A percentile compares a stretch with the other conserved stretches of the same genome.
Evolutionary conservation across 2,888 invertebrate species (phyloP).

Genomic region (Keiferia lycopersicella): DNA sequence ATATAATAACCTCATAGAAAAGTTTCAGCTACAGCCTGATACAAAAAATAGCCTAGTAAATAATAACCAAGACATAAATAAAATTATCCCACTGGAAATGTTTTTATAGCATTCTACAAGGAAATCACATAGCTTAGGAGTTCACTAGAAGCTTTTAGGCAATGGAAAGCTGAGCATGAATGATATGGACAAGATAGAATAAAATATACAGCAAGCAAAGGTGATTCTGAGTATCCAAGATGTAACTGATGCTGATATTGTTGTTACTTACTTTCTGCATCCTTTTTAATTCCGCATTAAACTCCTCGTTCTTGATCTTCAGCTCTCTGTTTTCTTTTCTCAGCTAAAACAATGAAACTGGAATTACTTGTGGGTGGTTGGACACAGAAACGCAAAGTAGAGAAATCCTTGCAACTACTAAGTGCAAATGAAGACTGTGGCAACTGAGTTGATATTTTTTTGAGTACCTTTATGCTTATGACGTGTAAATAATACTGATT

Average conservation of each 20-base stretch:
- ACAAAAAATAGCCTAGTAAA: too few relatives aligned
- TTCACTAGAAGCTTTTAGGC: too few relatives aligned
- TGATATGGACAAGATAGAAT: neutral
- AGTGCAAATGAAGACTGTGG: neutral
- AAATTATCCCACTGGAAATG: too few relatives aligned
- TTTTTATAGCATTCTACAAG: too few relatives aligned
- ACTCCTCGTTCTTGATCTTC: constrained; percentile 58
- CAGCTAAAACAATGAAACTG: constrained; percentile 51
- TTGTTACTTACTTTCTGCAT: constrained; percentile 66
- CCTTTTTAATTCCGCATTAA: constrained; percentile 49
- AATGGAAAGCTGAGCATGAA: too few relatives aligned
- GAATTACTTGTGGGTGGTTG: neutral
- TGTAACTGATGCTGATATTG: neutral
- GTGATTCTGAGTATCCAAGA: too few relatives aligned
- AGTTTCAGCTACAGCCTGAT: too few relatives aligned
- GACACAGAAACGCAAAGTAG: neutral
- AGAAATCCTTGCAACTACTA: neutral
- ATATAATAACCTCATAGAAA: too few relatives aligned
- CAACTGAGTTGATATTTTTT: neutral
- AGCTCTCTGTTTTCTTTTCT: constrained; percentile 61
- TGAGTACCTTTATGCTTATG: neutral
- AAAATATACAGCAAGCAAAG: neutral
- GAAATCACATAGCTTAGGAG: too few relatives aligned
- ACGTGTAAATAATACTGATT: neutral
- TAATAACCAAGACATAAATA: too few relatives aligned